phyloP scores from a whole-genome alignment of 2,888 invertebrate genomes.

The Lasioglossum malachurum region DNA sequence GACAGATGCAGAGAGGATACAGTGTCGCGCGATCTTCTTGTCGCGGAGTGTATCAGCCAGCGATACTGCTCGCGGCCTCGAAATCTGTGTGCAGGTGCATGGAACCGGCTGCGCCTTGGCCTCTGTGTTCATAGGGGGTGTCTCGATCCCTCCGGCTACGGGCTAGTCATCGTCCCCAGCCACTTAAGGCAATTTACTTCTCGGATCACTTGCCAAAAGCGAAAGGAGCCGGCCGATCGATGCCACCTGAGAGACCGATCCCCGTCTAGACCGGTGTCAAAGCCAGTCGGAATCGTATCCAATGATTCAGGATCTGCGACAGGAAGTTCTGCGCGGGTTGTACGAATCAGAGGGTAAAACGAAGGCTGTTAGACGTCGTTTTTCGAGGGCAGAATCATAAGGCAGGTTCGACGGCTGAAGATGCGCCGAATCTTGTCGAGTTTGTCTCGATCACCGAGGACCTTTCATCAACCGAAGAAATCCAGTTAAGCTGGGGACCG shows the following conservation, averaged over 20 bases:
- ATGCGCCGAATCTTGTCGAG: background rate
- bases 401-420: background rate
- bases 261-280: constrained; percentile 35
- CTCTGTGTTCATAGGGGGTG: constrained; percentile 30
- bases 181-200: constrained; percentile 72
- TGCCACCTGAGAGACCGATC: constrained; percentile 44
- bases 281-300: constrained; percentile 39
- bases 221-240: constrained; percentile 53
- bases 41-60: background rate
- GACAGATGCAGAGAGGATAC: no score
- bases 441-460: background rate
- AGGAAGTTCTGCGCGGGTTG: no score
- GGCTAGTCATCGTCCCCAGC: constrained; percentile 60
- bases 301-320: constrained; percentile 2
- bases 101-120: constrained; percentile 4
- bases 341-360: background rate
- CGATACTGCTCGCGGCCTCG: constrained; percentile 6
- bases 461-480: background rate
- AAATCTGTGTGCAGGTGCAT: constrained; percentile 39
- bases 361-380: background rate
- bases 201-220: constrained; percentile 70
- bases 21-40: no score
- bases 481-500: constrained; percentile 33
- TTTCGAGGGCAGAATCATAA: background rate
- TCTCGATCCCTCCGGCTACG: constrained; percentile 43